phyloP scores from a whole-genome alignment of 2,888 invertebrate genomes.

The Villa cingulata region DNA sequence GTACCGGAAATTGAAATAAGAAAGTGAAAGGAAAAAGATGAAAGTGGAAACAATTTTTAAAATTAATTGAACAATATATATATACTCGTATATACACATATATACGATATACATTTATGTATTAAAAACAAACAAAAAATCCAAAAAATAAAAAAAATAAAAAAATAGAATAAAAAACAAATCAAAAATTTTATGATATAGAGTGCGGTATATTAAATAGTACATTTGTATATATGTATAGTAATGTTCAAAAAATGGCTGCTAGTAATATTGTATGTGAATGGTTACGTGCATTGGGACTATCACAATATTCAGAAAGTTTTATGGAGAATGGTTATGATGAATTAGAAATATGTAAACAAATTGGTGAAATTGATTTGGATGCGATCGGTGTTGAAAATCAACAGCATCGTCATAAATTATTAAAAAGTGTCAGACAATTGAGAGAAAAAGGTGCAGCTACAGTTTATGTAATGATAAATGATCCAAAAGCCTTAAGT shows the following conservation, averaged over 20 bases:
- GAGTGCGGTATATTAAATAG: too few species aligned
- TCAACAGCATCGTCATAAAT: conserved; percentile 61
- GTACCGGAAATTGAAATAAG: too few species aligned
- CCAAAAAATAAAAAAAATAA: background rate
- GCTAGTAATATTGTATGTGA: conserved; percentile 76
- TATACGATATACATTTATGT: too few species aligned
- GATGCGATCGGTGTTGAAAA: conserved; percentile 89
- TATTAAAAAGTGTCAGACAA: conserved; percentile 72
- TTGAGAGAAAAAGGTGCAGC: conserved; percentile 85
- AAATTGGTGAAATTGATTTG: conserved; percentile 86
- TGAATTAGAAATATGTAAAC: conserved; percentile 91
- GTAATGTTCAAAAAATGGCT: conserved; percentile 34
- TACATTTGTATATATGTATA: conserved; percentile 4
- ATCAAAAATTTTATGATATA: background rate
- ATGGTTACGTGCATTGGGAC: conserved; percentile 81
- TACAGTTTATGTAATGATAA: conserved; percentile 83
- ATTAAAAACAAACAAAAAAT: too few species aligned
- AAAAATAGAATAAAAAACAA: background rate
- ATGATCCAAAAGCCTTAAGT: conserved; percentile 49
- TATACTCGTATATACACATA: too few species aligned
- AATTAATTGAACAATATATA: too few species aligned
- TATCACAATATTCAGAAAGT: conserved; percentile 81
- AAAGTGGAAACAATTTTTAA: too few species aligned
- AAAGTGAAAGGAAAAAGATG: too few species aligned
- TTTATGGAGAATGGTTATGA: conserved; percentile 95